Evolutionary conservation across 1,140 invertebrate genomes (phyloP).

Genomic region (Drosophila repletoides): DNA sequence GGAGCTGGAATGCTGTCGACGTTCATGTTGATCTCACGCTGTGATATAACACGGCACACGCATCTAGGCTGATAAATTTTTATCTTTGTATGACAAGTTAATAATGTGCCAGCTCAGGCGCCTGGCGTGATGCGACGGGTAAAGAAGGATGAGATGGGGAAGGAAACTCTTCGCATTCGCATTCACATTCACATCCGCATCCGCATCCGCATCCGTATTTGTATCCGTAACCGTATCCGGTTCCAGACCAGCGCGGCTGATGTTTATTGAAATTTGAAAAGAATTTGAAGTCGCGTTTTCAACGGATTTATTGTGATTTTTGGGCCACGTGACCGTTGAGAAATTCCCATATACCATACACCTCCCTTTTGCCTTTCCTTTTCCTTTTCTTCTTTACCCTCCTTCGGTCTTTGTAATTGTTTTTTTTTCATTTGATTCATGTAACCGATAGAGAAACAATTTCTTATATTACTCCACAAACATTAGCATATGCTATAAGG

Average conservation of each 20-base stretch:
- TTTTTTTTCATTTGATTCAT: constrained; percentile 67
- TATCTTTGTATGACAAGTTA: constrained; percentile 81
- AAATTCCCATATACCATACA: constrained; percentile 32
- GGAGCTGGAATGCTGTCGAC: constrained; percentile 39
- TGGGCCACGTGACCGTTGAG: constrained; percentile 67
- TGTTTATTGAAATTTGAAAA: constrained; percentile 72
- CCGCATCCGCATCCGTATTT: no score
- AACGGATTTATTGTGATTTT: constrained; percentile 78
- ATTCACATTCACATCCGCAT: no score
- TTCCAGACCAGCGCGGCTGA: constrained; percentile 13
- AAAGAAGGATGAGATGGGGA: neutral
- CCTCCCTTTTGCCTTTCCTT: neutral
- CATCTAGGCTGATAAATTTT: constrained; percentile 73
- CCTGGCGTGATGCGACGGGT: constrained; percentile 18
- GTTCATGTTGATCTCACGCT: constrained; percentile 70
- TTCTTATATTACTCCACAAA: constrained; percentile 14
- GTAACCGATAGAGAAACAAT: constrained; percentile 20
- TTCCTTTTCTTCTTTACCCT: neutral
- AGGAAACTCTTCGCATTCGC: neutral
- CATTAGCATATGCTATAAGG: constrained; percentile 17
- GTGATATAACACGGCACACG: constrained; percentile 59
- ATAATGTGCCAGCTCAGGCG: constrained; percentile 76
- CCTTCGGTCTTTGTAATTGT: constrained; percentile 52
- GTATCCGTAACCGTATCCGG: constrained; percentile 18
- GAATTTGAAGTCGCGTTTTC: constrained; percentile 54